Conservation (phyloP, 2,888 invertebrate genomes). For the Callosobruchus maculatus region DNA sequence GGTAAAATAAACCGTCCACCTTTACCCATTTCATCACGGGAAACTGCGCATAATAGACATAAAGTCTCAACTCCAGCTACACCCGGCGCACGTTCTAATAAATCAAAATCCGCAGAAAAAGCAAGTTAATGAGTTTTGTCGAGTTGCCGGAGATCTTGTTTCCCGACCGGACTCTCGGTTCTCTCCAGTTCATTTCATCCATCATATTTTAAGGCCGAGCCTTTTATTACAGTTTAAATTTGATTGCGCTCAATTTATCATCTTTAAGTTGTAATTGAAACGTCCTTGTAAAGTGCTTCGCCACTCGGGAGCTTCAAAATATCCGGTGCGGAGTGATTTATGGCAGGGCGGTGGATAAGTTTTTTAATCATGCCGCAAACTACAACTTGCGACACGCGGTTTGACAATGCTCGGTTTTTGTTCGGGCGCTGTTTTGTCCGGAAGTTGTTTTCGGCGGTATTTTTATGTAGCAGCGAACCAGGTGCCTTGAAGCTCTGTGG, state of each 20-base stretch:
- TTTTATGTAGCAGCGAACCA: too few relatives aligned
- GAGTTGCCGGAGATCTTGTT: slow-evolving; percentile 16
- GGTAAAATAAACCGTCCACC: too few relatives aligned
- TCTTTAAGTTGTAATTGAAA: slow-evolving; percentile 33
- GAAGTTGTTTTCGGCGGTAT: neutral
- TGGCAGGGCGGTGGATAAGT: slow-evolving; percentile 25
- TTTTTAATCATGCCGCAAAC: slow-evolving; percentile 29
- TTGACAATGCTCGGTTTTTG: slow-evolving; percentile 18
- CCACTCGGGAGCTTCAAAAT: slow-evolving; percentile 31
- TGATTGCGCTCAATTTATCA: slow-evolving; percentile 32
- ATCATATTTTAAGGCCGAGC: slow-evolving; percentile 23
- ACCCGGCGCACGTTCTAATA: too few relatives aligned
- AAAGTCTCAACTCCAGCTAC: slow-evolving; percentile 8
- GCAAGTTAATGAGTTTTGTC: slow-evolving; percentile 20
- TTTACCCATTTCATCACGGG: too few relatives aligned
- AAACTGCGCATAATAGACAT: too few relatives aligned
- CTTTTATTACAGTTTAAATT: slow-evolving; percentile 29
- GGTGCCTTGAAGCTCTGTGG: too few relatives aligned
- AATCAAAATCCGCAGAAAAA: slow-evolving; percentile 23
- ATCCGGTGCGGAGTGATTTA: slow-evolving; percentile 29
- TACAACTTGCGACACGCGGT: slow-evolving; percentile 13
- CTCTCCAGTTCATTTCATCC: slow-evolving; percentile 23
- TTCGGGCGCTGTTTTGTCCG: neutral
- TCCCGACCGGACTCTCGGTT: slow-evolving; percentile 12
- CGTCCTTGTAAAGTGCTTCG: slow-evolving; percentile 31